Percentiles rank a stretch among this genome's conserved stretches.
Conservation (phyloP, 2,888 invertebrate genomes). For the Caradrina kadenii region DNA sequence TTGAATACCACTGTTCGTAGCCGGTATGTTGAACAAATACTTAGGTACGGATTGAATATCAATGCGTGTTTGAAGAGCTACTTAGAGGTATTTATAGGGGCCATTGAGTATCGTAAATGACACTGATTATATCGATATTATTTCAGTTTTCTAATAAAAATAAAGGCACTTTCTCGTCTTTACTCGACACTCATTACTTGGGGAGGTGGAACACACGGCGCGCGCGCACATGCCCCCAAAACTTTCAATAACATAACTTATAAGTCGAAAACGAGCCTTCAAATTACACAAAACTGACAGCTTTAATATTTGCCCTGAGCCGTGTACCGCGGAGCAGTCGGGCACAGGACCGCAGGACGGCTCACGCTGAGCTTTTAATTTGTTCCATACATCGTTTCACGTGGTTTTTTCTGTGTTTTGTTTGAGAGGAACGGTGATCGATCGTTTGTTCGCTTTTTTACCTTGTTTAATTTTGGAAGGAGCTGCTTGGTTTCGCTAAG, state of each 20-base stretch:
- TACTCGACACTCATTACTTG: constrained; percentile 76
- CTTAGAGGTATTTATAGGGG: constrained; percentile 72
- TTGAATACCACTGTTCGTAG: constrained; percentile 59
- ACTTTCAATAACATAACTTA: constrained; percentile 89
- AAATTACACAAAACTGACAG: constrained; percentile 89
- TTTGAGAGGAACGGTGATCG: constrained; percentile 86
- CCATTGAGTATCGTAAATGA: constrained; percentile 73
- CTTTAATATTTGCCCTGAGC: constrained; percentile 88
- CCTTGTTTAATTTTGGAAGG: constrained; percentile 88
- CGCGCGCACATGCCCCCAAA: constrained; percentile 77
- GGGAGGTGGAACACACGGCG: constrained; percentile 75
- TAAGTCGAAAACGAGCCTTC: constrained; percentile 86
- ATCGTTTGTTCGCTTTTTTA: constrained; percentile 88
- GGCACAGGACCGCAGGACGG: constrained; percentile 66
- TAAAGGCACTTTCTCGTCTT: constrained; percentile 71
- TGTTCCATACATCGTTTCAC: constrained; percentile 89
- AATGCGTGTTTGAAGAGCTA: constrained; percentile 68
- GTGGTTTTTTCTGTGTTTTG: constrained; percentile 87
- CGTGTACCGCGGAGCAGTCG: constrained; percentile 70
- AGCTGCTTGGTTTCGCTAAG: constrained; percentile 86
- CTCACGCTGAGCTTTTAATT: constrained; percentile 90
- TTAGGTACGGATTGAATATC: constrained; percentile 70
- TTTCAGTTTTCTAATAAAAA: constrained; percentile 79
- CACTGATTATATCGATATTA: constrained; percentile 78
- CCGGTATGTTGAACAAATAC: constrained; percentile 70